phyloP scores from a whole-genome alignment of 2,113 vertebrate genomes.

The Sinocyclocheilus grahami region DNA sequence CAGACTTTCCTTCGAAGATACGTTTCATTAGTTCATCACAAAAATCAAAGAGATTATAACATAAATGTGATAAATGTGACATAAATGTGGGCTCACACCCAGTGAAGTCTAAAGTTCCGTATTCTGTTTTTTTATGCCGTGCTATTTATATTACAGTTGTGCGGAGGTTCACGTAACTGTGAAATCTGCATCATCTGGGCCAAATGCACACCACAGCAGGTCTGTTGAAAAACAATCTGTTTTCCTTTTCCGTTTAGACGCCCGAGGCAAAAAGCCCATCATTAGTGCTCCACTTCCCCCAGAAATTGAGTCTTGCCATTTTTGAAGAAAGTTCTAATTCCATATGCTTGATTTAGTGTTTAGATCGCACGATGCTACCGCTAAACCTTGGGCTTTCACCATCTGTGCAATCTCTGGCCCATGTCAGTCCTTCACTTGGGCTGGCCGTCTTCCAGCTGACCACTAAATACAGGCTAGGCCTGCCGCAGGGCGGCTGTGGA shows the following conservation, averaged over 20 bases:
- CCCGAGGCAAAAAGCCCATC: constrained; percentile 16
- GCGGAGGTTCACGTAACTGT: not conserved
- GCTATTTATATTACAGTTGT: constrained; percentile 11
- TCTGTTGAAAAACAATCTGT: constrained; percentile 21
- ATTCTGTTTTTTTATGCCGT: not conserved
- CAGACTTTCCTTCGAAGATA: not conserved
- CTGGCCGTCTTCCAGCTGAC: constrained; percentile 64
- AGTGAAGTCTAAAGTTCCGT: not conserved
- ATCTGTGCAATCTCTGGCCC: constrained; percentile 58
- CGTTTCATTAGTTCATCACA: constrained; percentile 1
- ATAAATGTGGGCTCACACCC: constrained; percentile 8
- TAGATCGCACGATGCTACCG: constrained; percentile 42
- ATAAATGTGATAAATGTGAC: not conserved
- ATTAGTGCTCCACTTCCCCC: constrained; percentile 23
- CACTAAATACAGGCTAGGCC: constrained; percentile 65
- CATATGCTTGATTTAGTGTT: constrained; percentile 42
- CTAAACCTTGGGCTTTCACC: constrained; percentile 13
- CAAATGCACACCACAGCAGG: constrained; percentile 10
- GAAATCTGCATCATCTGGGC: constrained; percentile 18
- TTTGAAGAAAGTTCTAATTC: constrained; percentile 33
- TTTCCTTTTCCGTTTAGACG: constrained; percentile 32
- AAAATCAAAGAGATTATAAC: constrained; percentile 36
- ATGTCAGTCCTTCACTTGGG: constrained; percentile 63
- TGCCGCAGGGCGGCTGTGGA: constrained; percentile 53
- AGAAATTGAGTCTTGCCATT: constrained; percentile 25